These are phyloP conservation scores for Epinephelus cyanopodus DNA, from an alignment of 2,113 vertebrate genomes.

Conservation along the genomic window DNA sequence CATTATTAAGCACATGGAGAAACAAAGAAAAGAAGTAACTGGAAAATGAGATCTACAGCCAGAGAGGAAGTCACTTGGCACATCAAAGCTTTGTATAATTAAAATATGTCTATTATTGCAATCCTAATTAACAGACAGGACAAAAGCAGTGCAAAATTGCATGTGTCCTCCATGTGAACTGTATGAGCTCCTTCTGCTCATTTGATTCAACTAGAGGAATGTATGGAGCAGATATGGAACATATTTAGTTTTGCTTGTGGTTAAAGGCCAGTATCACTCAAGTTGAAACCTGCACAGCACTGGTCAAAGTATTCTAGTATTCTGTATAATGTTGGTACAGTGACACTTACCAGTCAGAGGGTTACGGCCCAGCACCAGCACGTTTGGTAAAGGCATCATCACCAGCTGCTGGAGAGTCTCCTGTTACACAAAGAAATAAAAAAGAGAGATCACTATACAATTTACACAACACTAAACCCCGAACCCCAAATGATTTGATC, in stretches of 20 bases:
- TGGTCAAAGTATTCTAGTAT: neutral
- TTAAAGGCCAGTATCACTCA: neutral
- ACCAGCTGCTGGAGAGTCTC: slow-evolving; percentile 97
- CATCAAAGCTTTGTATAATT: slow-evolving; percentile 39
- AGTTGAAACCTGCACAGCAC: neutral
- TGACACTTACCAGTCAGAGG: slow-evolving; percentile 85
- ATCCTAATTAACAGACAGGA: neutral
- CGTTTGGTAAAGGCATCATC: slow-evolving; percentile 97
- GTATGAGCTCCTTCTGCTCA: neutral
- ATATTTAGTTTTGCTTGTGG: neutral
- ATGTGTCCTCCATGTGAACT: slow-evolving; percentile 20
- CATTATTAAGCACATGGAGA: neutral
- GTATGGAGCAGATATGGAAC: neutral
- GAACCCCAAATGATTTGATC: neutral
- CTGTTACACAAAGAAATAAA: slow-evolving; percentile 76
- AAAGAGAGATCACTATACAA: neutral
- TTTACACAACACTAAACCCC: neutral
- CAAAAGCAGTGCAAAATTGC: neutral
- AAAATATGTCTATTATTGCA: slow-evolving; percentile 12
- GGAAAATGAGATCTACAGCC: slow-evolving; percentile 15
- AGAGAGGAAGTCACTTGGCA: slow-evolving; percentile 8
- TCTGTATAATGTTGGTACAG: neutral
- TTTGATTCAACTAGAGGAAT: neutral
- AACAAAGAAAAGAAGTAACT: neutral
- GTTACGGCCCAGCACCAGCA: slow-evolving; percentile 93